Evolutionary conservation across 1,140 invertebrate genomes (phyloP).

Genomic region (Hypothenemus hampei): DNA sequence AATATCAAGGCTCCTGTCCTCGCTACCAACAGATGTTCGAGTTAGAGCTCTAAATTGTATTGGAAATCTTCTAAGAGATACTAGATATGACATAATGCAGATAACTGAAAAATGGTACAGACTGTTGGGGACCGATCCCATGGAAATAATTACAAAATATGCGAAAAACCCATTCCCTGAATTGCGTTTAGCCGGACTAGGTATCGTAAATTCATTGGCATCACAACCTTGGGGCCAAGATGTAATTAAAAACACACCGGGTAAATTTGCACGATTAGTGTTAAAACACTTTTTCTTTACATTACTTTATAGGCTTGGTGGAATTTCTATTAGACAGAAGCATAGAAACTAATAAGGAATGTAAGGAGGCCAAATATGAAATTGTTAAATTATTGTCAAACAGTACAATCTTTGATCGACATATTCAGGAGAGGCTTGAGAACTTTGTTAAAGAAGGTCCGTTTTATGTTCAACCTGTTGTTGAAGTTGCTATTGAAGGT

Average conservation of each 20-base stretch:
- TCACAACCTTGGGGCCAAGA: constrained; percentile 60
- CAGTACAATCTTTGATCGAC: constrained; percentile 61
- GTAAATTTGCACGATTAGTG: constrained; percentile 28
- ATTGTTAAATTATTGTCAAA: constrained; percentile 60
- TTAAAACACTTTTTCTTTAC: not conserved
- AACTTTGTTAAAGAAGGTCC: constrained; percentile 68
- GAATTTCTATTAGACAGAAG: constrained; percentile 72
- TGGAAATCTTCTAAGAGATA: constrained; percentile 49
- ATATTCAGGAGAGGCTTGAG: constrained; percentile 55
- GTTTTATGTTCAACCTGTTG: constrained; percentile 59
- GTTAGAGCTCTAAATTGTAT: constrained; percentile 57
- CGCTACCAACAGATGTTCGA: constrained; percentile 55
- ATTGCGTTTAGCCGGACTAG: constrained; percentile 51
- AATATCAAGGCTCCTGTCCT: constrained; percentile 52
- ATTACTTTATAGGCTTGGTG: constrained; percentile 53
- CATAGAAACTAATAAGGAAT: constrained; percentile 63
- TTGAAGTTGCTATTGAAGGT: constrained; percentile 66
- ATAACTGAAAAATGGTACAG: constrained; percentile 53
- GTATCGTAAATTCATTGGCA: constrained; percentile 50
- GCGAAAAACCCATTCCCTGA: constrained; percentile 61
- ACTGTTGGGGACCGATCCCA: constrained; percentile 49
- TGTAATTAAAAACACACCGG: constrained; percentile 51
- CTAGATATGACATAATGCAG: constrained; percentile 23
- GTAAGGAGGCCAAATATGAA: constrained; percentile 68
- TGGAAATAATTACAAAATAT: constrained; percentile 52